Conservation (phyloP, 2,113 vertebrate genomes). For the Hypanus sabinus region DNA sequence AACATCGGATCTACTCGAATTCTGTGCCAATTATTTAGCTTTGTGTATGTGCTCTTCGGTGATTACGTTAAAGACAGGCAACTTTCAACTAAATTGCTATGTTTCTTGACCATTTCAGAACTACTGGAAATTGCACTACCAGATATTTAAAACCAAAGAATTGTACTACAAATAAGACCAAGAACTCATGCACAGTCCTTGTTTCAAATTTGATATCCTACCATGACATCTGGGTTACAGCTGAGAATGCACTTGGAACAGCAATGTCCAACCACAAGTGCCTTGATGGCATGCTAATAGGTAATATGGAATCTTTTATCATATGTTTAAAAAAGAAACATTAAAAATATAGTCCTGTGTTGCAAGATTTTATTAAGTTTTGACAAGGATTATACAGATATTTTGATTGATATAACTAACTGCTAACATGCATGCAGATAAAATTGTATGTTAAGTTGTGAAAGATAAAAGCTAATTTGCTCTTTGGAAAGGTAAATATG, state of each 20-base stretch:
- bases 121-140: slow-evolving; percentile 18
- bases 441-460: not conserved
- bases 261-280: not conserved
- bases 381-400: not conserved
- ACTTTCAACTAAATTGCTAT: not conserved
- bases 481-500: not conserved
- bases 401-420: not conserved
- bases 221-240: slow-evolving; percentile 38
- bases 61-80: not conserved
- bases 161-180: not conserved
- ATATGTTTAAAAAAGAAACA: not conserved
- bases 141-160: not conserved
- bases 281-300: not conserved
- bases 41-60: not conserved
- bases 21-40: not conserved
- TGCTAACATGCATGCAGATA: not conserved
- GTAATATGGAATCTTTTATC: slow-evolving; percentile 31
- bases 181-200: not conserved
- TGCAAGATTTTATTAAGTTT: not conserved
- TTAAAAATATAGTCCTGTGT: not conserved
- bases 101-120: not conserved
- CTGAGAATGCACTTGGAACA: not conserved
- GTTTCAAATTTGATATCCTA: slow-evolving; percentile 38
- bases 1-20: not conserved
- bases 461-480: not conserved